Evolutionary conservation across 2,888 invertebrate genomes (phyloP).

Genomic region (Sarcophaga carnaria): DNA sequence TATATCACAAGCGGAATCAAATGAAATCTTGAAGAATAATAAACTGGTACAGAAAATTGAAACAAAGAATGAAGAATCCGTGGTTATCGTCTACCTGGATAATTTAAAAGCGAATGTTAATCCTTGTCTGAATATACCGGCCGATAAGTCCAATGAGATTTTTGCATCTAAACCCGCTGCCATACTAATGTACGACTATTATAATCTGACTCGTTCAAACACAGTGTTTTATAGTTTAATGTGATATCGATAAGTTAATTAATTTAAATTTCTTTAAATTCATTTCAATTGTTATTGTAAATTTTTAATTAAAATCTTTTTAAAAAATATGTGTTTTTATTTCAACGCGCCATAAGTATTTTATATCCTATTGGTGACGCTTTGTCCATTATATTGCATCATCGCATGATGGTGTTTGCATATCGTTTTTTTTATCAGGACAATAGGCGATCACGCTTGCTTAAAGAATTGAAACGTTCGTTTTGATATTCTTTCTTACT

Average conservation of each 20-base stretch:
- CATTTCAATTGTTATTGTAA: no score
- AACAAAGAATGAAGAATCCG: conserved; percentile 24
- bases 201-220: conserved; percentile 86
- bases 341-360: background rate
- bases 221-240: conserved; percentile 75
- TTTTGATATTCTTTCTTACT: no score
- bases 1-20: conserved; percentile 60
- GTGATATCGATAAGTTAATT: no score
- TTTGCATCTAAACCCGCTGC: conserved; percentile 93
- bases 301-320: no score
- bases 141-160: conserved; percentile 91
- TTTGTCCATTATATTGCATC: no score
- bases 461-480: no score
- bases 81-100: conserved; percentile 31
- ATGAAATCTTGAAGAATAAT: background rate
- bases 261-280: no score
- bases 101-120: background rate
- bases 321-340: background rate
- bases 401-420: no score
- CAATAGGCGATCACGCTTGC: no score
- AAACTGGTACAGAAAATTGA: conserved; percentile 24
- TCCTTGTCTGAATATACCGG: conserved; percentile 90
- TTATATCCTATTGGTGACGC: no score
- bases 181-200: conserved; percentile 94
- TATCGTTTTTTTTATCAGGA: no score